Percentiles rank a stretch among this genome's conserved stretches.
Evolutionary conservation across 1,140 invertebrate genomes (phyloP).

Genomic region (Ptiloglossa arizonensis): DNA sequence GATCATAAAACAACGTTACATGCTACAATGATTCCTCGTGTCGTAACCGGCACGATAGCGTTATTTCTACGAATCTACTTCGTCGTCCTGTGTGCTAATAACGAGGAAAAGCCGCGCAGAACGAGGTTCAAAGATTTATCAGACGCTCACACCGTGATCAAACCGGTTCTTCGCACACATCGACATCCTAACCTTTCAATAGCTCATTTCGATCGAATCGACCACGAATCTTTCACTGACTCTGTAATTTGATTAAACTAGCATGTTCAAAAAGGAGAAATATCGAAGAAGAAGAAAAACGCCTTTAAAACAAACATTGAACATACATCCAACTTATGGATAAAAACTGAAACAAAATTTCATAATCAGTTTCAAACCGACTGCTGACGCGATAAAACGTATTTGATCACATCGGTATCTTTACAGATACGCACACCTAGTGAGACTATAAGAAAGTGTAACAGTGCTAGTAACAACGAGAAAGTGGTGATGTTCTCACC

Average conservation of each 20-base stretch:
- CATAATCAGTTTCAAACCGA: too few species aligned
- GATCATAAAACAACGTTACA: slow-evolving; percentile 20
- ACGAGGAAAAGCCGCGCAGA: slow-evolving; percentile 25
- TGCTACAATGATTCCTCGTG: slow-evolving; percentile 2
- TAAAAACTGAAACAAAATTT: too few species aligned
- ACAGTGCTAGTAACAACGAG: too few species aligned
- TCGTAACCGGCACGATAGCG: slow-evolving; percentile 26
- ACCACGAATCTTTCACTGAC: slow-evolving; percentile 4
- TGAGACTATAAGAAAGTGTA: too few species aligned
- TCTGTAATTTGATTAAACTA: slow-evolving; percentile 14
- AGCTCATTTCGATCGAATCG: slow-evolving; percentile 18
- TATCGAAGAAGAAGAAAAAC: too few species aligned
- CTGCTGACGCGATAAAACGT: too few species aligned
- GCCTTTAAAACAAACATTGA: too few species aligned
- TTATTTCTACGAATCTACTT: slow-evolving; percentile 39
- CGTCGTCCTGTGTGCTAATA: not conserved
- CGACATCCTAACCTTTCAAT: slow-evolving; percentile 3
- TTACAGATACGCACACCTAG: too few species aligned
- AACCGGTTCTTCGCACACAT: slow-evolving; percentile 42
- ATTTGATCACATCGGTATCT: too few species aligned
- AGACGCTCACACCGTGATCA: slow-evolving; percentile 25
- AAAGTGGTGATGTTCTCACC: too few species aligned
- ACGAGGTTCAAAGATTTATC: slow-evolving; percentile 34
- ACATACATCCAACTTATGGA: too few species aligned
- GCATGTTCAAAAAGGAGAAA: not conserved